Evolutionary conservation across 2,888 invertebrate genomes (phyloP).

Genomic region (Drosophila fungiperda): DNA sequence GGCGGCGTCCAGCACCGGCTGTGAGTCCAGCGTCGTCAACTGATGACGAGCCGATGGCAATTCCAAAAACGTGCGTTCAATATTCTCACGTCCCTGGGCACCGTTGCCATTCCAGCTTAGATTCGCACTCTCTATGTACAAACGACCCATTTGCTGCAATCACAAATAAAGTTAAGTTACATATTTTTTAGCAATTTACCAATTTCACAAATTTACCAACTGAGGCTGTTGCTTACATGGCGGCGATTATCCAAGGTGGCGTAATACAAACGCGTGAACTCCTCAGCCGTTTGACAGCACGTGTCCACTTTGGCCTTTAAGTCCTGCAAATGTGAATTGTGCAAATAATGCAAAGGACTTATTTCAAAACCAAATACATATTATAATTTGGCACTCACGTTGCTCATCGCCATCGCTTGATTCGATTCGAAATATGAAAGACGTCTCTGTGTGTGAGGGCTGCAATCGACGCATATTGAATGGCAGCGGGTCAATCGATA

Average conservation of each 20-base stretch:
- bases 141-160: constrained; percentile 89
- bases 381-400: constrained; percentile 24
- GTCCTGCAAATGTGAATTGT: constrained; percentile 83
- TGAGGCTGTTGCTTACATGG: constrained; percentile 87
- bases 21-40: constrained; percentile 93
- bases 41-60: constrained; percentile 93
- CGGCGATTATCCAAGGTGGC: constrained; percentile 94
- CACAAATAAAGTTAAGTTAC: constrained; percentile 29
- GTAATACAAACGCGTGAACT: constrained; percentile 95
- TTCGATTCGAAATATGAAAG: constrained; percentile 19
- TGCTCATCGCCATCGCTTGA: constrained; percentile 23
- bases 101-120: constrained; percentile 97
- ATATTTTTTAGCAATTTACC: not conserved
- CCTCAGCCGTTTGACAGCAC: constrained; percentile 93
- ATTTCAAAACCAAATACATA: not conserved
- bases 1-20: constrained; percentile 92
- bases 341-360: not conserved
- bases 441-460: not conserved
- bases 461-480: constrained; percentile 10
- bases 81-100: constrained; percentile 91
- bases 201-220: constrained; percentile 12
- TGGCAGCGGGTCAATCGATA: not conserved
- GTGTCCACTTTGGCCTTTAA: constrained; percentile 90
- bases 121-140: constrained; percentile 94
- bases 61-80: constrained; percentile 94